Evolutionary conservation across 2,888 invertebrate genomes (phyloP).

Genomic region (Drosophila aldrichi): DNA sequence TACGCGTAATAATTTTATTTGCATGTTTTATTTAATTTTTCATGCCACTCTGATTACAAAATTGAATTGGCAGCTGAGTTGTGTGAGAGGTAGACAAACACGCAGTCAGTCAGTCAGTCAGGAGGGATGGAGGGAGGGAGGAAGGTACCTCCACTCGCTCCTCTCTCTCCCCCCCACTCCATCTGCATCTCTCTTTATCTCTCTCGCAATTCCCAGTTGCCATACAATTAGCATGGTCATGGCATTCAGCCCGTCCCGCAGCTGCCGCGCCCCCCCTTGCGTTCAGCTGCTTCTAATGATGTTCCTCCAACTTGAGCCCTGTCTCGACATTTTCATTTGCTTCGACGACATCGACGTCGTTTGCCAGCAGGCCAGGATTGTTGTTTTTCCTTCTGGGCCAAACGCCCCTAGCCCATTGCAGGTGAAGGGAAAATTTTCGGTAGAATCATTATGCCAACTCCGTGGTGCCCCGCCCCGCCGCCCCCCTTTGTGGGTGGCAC

Average conservation of each 20-base stretch:
- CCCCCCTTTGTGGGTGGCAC: slow-evolving; percentile 23
- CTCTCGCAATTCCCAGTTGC: slow-evolving; percentile 56
- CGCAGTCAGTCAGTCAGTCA: too few species aligned
- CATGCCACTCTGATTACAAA: slow-evolving; percentile 79
- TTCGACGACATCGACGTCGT: slow-evolving; percentile 61
- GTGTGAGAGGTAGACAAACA: slow-evolving; percentile 37
- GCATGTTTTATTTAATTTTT: slow-evolving; percentile 81
- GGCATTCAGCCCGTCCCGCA: slow-evolving; percentile 20
- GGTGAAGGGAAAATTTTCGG: slow-evolving; percentile 54
- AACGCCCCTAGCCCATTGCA: neutral
- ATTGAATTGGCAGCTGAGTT: slow-evolving; percentile 82
- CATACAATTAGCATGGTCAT: slow-evolving; percentile 74
- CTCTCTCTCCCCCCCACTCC: neutral
- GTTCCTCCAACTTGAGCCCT: slow-evolving; percentile 60
- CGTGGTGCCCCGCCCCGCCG: neutral
- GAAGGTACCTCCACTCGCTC: too few species aligned
- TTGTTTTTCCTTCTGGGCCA: slow-evolving; percentile 56
- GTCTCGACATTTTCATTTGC: slow-evolving; percentile 72
- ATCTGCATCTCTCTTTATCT: neutral
- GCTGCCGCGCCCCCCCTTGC: slow-evolving; percentile 7
- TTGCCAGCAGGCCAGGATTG: slow-evolving; percentile 52
- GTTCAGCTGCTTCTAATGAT: slow-evolving; percentile 71
- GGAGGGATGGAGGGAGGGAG: too few species aligned
- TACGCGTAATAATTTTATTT: slow-evolving; percentile 80
- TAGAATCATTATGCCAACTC: slow-evolving; percentile 42